Base-by-base conservation (phyloP, 2,113 vertebrate genomes). In the Melanerpes aurifrons region DNA sequence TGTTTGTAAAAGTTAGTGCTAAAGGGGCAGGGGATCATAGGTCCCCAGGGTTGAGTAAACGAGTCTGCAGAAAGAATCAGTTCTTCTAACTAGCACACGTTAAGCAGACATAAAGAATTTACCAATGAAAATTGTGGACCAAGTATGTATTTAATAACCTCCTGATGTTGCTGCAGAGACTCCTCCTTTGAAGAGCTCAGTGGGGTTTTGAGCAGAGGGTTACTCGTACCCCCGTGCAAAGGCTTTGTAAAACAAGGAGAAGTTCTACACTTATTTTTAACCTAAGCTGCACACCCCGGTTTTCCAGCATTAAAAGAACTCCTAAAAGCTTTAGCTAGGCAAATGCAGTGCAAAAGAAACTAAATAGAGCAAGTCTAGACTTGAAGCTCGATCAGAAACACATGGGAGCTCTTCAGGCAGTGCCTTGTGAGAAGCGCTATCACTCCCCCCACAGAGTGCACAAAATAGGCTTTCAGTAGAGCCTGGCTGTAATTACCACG, bases 311-410 rank as follows among this genome's bases (percentile, higher is more conserved):
- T 96, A 93, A 92, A 95, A 89, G 94, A 86, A 93, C 74, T 94
- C 87, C 91, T 94, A 88, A 94, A 96, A 96, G 84, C 63, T 94
- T 95, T 80, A 97, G 96, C 82, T 95, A 92, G 95, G 95, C 92
- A 93, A 93, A 95, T 21, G 68, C 89, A 78, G 93, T 95, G 97
- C 85, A 24, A 97, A 96, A 97, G 79, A 95, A 97, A 96, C 97
- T 96, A 98, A 97, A 96, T 95, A 97, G 96, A 97, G 95, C 83
- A 82, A 97, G 98, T 97, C 97, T 98, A 97, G 97, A 97, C 97
- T 75, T 96, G 94, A 96, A 95, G 96, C 94, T 96, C 86, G 63
- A 98, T 98, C 96, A 97, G 94, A 98, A 98, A 96, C 97, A 98
- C 95, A 97, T 98, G 97, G 80, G 69, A 95, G 61, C 92, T 93